These are phyloP conservation scores for Pelobates cultripes DNA, from an alignment of 2,797 vertebrate genomes.

Conservation along the genomic window DNA sequence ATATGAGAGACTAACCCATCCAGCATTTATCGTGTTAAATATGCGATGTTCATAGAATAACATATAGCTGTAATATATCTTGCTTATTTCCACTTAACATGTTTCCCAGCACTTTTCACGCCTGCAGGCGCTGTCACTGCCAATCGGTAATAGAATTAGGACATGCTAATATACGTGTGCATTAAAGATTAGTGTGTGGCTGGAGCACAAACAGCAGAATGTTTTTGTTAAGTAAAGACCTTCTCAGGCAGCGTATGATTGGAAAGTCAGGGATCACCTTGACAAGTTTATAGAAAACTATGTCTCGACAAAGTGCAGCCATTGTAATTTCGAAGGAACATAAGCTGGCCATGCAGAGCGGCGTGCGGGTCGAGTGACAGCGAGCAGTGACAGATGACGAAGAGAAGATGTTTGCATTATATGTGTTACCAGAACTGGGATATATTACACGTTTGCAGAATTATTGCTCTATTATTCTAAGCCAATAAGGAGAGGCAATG, in stretches of 20 bases:
- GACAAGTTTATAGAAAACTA: constrained; percentile 16
- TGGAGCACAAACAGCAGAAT: too few species aligned
- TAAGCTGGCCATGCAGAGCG: neutral
- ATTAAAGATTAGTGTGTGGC: too few species aligned
- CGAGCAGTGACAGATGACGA: neutral
- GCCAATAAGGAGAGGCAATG: neutral
- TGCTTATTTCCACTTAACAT: too few species aligned
- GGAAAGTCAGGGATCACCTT: constrained; percentile 24
- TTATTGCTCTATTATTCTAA: constrained; percentile 4
- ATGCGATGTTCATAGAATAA: too few species aligned
- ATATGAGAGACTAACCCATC: too few species aligned
- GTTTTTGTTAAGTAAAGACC: neutral
- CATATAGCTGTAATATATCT: too few species aligned
- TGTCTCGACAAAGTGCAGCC: neutral
- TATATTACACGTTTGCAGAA: too few species aligned
- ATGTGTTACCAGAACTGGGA: neutral
- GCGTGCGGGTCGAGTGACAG: neutral
- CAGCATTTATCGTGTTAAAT: too few species aligned
- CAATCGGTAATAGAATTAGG: too few species aligned
- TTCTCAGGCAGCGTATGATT: neutral
- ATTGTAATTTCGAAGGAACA: constrained; percentile 11
- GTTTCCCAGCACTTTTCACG: too few species aligned
- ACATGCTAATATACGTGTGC: too few species aligned
- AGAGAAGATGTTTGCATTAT: neutral
- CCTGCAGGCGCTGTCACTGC: too few species aligned